Percentiles rank a stretch among this genome's conserved stretches.
Evolutionary conservation across 2,888 invertebrate species (phyloP).

Genomic region (Griposia aprilina): DNA sequence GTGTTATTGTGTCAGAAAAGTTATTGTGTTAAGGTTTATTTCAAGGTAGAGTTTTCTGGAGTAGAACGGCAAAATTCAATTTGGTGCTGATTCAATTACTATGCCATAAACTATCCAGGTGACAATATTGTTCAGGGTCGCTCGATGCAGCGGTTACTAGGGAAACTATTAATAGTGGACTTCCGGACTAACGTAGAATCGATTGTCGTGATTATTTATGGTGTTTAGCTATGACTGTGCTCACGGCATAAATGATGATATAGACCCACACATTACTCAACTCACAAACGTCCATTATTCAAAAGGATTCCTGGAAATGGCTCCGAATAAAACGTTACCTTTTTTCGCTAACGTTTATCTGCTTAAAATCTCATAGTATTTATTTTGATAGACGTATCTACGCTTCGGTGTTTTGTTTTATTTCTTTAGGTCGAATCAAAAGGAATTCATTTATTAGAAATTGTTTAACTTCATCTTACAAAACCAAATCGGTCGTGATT

Average conservation of each 20-base stretch:
- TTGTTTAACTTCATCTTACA: slow-evolving; percentile 28
- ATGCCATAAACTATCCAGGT: slow-evolving; percentile 18
- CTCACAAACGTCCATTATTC: slow-evolving; percentile 3
- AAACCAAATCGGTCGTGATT: slow-evolving; percentile 20
- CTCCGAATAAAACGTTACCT: background rate
- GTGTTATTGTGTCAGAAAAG: background rate
- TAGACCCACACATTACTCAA: slow-evolving; percentile 19
- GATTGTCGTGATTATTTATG: slow-evolving; percentile 46
- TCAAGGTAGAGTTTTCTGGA: background rate
- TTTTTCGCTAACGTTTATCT: slow-evolving; percentile 9
- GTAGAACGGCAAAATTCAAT: slow-evolving; percentile 9
- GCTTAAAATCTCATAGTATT: background rate
- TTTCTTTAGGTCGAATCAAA: slow-evolving; percentile 22
- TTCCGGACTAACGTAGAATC: slow-evolving; percentile 37
- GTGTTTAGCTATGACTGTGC: slow-evolving; percentile 21
- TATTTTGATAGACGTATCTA: slow-evolving; percentile 9
- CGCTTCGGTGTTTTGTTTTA: slow-evolving; percentile 22
- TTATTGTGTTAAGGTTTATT: background rate
- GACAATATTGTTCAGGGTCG: slow-evolving; percentile 7
- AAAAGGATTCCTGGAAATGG: slow-evolving; percentile 31
- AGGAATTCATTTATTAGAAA: slow-evolving; percentile 44
- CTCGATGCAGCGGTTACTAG: slow-evolving; percentile 12
- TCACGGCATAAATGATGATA: slow-evolving; percentile 18
- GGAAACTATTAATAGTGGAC: slow-evolving; percentile 29
- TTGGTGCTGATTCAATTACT: slow-evolving; percentile 9